Evolutionary conservation across 2,888 invertebrate species (phyloP), one percentile per base, ranked within the genome.

Genomic region (Dioctria rufipes): DNA sequence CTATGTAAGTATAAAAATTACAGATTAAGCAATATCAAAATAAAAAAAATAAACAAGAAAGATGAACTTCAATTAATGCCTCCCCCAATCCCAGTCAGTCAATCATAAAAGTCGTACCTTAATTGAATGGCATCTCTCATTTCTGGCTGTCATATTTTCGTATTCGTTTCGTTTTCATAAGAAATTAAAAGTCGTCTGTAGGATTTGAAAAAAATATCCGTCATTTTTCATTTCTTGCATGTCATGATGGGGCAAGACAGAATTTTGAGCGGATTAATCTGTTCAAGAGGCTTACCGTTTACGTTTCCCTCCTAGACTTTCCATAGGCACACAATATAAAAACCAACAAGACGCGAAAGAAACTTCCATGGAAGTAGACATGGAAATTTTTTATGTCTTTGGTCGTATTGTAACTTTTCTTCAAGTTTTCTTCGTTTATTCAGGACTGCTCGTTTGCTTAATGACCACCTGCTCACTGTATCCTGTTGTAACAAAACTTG

Each of bases 221-320:
- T 69, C 69, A 69, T 69, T 69, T 69, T 69, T 69, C 69, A 69
- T 69, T 69, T 69, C 69, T 69, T 69, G 39, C 39, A 69, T 69
- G 69, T 69, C 61, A 69, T 39, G 69, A 69, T 8, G 51, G 69
- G 51, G 37, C 67, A 46, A 49, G 67, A 67, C 46, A 67, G 49
- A 42, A 46, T 67, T 67, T 67, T 67, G 67, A 46, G 54, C 54
- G n/a, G 11, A 69, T 51, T 69, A 69, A 69, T 69, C 69, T 51
- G 69, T 39, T 69, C 69, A 51, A 69, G 69, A 69, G 69, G 69
- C 25, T 25, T 25, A 25, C 25, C 25, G 25, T 69, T 69, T 69
- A 51, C 69, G 9, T 11, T 69, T 51, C 69, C 54, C 69, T 69
- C n/a, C 9, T 37, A 25, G 49, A 51, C 69, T 69, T 39, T 5